A percentile compares a stretch with the other conserved stretches of the same genome.
Conservation (phyloP, 2,797 vertebrate genomes). For the Pantherophis vulpinus region DNA sequence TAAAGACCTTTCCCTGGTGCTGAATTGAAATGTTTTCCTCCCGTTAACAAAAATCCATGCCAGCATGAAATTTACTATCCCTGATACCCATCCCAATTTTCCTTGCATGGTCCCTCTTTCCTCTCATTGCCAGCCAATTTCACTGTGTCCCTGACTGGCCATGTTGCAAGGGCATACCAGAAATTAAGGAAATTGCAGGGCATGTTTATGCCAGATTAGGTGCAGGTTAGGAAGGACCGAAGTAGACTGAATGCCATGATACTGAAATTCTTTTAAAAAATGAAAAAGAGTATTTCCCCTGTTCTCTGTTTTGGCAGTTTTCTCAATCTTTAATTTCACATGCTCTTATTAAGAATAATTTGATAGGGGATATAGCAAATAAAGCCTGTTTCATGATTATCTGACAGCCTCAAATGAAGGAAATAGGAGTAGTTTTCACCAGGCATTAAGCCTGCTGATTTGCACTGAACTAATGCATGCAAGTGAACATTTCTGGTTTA, state of each 20-base stretch:
- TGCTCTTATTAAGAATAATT: background rate
- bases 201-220: background rate
- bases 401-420: background rate
- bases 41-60: background rate
- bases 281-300: background rate
- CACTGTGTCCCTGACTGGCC: background rate
- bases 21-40: background rate
- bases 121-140: background rate
- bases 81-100: background rate
- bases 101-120: background rate
- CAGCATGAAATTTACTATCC: background rate
- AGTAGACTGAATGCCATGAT: background rate
- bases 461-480: background rate
- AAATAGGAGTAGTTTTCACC: background rate
- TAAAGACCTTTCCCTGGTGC: background rate
- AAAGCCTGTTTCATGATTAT: background rate
- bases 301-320: background rate
- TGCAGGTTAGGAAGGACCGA: background rate
- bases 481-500: background rate
- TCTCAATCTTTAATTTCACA: background rate
- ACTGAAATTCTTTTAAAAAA: background rate
- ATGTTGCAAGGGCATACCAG: background rate
- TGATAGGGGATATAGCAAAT: background rate
- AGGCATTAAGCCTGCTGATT: background rate
- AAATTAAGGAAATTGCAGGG: background rate